Conservation (phyloP, 2,888 invertebrate species). For the Tetheella fluctuosa region DNA sequence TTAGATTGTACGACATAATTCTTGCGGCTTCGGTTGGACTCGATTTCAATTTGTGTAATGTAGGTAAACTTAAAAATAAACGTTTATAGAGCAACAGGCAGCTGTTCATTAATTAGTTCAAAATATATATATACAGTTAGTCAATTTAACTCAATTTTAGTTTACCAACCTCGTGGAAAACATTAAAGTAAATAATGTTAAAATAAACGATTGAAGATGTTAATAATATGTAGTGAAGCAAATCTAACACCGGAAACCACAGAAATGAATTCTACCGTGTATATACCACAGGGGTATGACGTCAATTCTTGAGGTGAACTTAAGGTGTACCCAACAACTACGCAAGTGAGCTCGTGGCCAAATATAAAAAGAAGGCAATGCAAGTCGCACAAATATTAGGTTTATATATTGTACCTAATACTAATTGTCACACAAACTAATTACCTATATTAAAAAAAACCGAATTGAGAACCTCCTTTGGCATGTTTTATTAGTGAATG, state of each 20-base stretch:
- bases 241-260: constrained; percentile 5
- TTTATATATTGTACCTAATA: no score
- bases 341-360: no score
- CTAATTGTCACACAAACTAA: no score
- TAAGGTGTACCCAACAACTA: not conserved
- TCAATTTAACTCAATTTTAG: not conserved
- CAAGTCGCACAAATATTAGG: no score
- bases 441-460: no score
- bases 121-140: not conserved
- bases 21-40: not conserved
- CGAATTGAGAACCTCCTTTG: no score
- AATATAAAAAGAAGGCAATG: no score
- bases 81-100: not conserved
- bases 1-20: not conserved
- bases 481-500: no score
- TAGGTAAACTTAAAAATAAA: not conserved
- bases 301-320: not conserved
- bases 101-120: not conserved
- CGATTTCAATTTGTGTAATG: constrained; percentile 1
- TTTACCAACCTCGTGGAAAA: not conserved
- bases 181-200: not conserved
- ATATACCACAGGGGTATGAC: not conserved
- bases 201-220: not conserved
- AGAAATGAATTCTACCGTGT: constrained; percentile 1
- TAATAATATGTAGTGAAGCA: not conserved